phyloP scores from a whole-genome alignment of 2,888 invertebrate genomes.

The Sthenelais limicola region DNA sequence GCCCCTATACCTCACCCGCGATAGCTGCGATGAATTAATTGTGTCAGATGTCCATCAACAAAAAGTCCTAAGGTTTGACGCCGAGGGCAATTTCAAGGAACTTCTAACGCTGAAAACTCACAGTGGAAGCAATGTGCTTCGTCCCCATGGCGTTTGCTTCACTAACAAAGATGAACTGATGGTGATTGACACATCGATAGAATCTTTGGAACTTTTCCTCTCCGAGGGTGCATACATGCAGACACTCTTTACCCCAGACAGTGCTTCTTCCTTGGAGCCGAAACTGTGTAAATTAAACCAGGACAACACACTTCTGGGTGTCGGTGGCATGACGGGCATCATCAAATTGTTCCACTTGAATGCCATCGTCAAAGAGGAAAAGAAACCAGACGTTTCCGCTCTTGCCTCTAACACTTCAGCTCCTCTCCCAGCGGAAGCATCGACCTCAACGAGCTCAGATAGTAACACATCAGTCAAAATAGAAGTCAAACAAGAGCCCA shows the following conservation, averaged over 20 bases:
- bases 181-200: conserved; percentile 45
- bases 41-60: conserved; percentile 47
- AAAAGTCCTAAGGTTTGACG: conserved; percentile 40
- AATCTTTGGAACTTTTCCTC: conserved; percentile 45
- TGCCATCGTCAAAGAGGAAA: neutral
- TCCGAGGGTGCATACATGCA: conserved; percentile 38
- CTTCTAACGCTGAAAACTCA: conserved; percentile 38
- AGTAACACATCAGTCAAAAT: neutral
- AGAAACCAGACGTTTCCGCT: no score
- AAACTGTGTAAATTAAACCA: conserved; percentile 29
- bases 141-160: conserved; percentile 46
- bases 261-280: conserved; percentile 38
- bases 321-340: conserved; percentile 42
- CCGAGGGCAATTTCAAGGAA: conserved; percentile 16
- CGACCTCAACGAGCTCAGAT: neutral
- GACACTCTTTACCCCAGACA: conserved; percentile 43
- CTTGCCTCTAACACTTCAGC: neutral
- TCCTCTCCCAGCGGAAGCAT: neutral
- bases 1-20: conserved; percentile 44
- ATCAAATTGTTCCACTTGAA: conserved; percentile 41
- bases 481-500: conserved; percentile 19
- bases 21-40: conserved; percentile 32
- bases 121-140: conserved; percentile 45
- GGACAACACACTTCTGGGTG: neutral
- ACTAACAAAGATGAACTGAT: conserved; percentile 41